These are phyloP conservation scores for Cactoblastis cactorum DNA, from an alignment of 2,888 invertebrate species.

Conservation along the genomic window DNA sequence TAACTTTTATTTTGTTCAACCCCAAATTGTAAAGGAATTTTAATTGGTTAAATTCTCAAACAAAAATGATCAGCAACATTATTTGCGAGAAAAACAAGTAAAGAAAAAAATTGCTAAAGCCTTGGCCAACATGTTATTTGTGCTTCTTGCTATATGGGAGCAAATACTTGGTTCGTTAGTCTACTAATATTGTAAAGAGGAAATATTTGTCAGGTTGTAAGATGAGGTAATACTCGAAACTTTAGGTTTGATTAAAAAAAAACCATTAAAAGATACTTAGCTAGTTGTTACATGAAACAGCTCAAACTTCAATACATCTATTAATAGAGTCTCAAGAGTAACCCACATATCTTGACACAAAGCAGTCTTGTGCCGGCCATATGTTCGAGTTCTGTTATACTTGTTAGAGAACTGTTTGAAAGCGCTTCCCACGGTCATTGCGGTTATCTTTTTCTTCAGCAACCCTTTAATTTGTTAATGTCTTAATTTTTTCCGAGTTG, in stretches of 20 bases:
- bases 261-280: neutral
- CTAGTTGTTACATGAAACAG: neutral
- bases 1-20: constrained; percentile 21
- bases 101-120: neutral
- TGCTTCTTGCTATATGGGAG: no score
- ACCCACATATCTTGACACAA: constrained; percentile 10
- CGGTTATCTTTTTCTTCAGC: neutral
- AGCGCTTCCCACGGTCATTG: constrained; percentile 4
- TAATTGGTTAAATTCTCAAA: constrained; percentile 52
- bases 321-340: neutral
- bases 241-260: no score
- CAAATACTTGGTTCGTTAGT: no score
- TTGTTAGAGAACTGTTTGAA: constrained; percentile 4
- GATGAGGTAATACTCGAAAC: no score
- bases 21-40: constrained; percentile 60
- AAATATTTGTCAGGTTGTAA: no score
- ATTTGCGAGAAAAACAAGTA: neutral
- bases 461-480: no score
- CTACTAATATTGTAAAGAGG: no score
- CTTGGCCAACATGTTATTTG: no score
- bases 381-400: constrained; percentile 14
- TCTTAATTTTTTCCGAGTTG: no score
- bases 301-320: neutral
- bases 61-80: constrained; percentile 13
- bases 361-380: constrained; percentile 18